A percentile compares a stretch with the other conserved stretches of the same genome.
These are phyloP conservation scores for Melanophora roralis DNA, from an alignment of 2,888 invertebrate species.

Conservation along the genomic window DNA sequence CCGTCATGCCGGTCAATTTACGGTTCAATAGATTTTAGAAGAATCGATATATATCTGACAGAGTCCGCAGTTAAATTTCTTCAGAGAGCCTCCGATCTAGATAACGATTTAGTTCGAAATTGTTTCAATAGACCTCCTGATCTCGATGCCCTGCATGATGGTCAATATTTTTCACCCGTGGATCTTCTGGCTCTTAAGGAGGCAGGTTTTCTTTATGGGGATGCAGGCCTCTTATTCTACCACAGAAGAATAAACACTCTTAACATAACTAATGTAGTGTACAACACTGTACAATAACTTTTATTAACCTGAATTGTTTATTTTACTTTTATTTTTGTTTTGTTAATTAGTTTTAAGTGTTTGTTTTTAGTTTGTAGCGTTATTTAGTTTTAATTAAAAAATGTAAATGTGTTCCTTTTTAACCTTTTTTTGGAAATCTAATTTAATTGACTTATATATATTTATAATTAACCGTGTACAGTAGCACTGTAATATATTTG, in stretches of 20 bases:
- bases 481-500: too few relatives aligned
- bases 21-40: neutral
- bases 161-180: neutral
- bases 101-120: neutral
- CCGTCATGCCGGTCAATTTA: neutral
- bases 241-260: neutral
- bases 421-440: too few relatives aligned
- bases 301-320: too few relatives aligned
- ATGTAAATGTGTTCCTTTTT: too few relatives aligned
- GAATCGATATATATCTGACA: neutral
- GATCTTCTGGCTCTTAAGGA: neutral
- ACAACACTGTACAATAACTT: neutral
- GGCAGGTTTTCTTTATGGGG: neutral
- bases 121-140: neutral
- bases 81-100: neutral
- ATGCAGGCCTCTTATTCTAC: neutral
- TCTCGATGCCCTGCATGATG: neutral
- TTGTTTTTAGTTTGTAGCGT: too few relatives aligned
- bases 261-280: neutral
- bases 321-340: too few relatives aligned
- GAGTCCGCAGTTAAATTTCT: neutral
- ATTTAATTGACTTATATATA: too few relatives aligned
- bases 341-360: too few relatives aligned
- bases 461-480: too few relatives aligned
- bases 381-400: too few relatives aligned